Evolutionary conservation across 2,797 vertebrate genomes (phyloP).

Genomic region (Gastrophryne carolinensis): DNA sequence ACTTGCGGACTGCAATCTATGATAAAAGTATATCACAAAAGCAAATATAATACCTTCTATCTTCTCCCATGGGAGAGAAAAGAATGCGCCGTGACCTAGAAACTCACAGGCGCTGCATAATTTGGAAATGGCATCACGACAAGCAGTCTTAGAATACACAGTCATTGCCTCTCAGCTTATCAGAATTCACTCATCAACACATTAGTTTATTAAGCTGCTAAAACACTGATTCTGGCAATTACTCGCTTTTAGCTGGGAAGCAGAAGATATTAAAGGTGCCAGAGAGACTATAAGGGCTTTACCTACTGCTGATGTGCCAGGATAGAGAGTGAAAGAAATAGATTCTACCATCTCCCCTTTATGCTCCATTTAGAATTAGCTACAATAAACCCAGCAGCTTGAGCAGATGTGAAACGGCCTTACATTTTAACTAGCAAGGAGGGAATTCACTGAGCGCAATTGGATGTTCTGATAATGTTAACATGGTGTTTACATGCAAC

Average conservation of each 20-base stretch:
- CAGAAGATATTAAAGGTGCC: constrained; percentile 45
- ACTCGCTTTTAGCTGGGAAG: constrained; percentile 41
- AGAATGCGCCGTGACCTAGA: constrained; percentile 52
- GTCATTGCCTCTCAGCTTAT: constrained; percentile 52
- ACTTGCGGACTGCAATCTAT: constrained; percentile 9
- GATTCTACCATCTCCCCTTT: constrained; percentile 33
- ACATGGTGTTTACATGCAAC: background rate
- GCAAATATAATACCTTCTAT: constrained; percentile 22
- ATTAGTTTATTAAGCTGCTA: constrained; percentile 45
- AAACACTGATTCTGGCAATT: constrained; percentile 52
- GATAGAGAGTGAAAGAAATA: constrained; percentile 4
- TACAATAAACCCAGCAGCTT: constrained; percentile 30
- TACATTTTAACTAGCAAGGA: constrained; percentile 17
- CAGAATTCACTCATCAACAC: constrained; percentile 63
- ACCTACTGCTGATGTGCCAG: constrained; percentile 11
- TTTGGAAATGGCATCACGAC: constrained; percentile 54
- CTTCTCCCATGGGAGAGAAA: constrained; percentile 53
- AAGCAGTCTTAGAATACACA: constrained; percentile 59
- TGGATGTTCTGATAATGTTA: background rate
- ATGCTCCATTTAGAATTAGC: constrained; percentile 48
- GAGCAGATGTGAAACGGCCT: constrained; percentile 6
- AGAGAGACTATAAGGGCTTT: constrained; percentile 50
- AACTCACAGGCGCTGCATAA: constrained; percentile 56
- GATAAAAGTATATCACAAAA: background rate
- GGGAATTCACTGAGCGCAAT: constrained; percentile 11